Percentiles rank a stretch among this genome's conserved stretches.
phyloP scores from a whole-genome alignment of 1,140 invertebrate genomes.

The Brachionus rubens region DNA sequence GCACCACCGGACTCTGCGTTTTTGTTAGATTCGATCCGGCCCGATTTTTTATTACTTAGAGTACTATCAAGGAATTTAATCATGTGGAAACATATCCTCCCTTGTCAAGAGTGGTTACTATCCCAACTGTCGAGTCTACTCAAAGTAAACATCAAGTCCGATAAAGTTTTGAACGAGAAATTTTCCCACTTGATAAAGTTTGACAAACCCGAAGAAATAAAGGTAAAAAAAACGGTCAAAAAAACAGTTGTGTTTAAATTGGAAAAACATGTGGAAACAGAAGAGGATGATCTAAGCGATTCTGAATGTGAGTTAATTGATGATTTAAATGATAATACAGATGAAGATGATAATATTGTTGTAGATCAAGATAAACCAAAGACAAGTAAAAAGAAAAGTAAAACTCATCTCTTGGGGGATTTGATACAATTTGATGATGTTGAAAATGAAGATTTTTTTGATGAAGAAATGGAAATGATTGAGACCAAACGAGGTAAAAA shows the following conservation, averaged over 20 bases:
- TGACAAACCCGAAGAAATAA: neutral
- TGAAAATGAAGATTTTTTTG: conserved; percentile 39
- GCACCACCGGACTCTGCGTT: conserved; percentile 81
- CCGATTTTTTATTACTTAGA: conserved; percentile 83
- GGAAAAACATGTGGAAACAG: neutral
- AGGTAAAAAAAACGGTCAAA: neutral
- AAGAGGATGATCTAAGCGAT: neutral
- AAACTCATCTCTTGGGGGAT: conserved; percentile 16
- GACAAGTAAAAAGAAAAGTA: neutral
- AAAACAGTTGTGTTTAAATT: neutral
- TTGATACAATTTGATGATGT: conserved; percentile 46
- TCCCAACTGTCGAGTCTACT: conserved; percentile 14
- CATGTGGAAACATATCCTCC: conserved; percentile 19
- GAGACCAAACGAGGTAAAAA: neutral
- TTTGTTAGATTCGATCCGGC: conserved; percentile 83
- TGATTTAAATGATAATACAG: conserved; percentile 22
- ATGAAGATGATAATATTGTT: conserved; percentile 45
- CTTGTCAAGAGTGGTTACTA: conserved; percentile 13
- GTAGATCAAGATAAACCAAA: neutral
- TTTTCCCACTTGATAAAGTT: conserved; percentile 14
- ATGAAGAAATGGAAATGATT: neutral
- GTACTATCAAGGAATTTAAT: conserved; percentile 42
- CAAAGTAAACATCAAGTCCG: neutral
- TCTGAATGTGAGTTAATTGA: conserved; percentile 17
- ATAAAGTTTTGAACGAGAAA: conserved; percentile 33